Percentiles rank a stretch among this genome's conserved stretches.
Conservation (phyloP, 2,113 vertebrate genomes). For the Hiodon alosoides region DNA sequence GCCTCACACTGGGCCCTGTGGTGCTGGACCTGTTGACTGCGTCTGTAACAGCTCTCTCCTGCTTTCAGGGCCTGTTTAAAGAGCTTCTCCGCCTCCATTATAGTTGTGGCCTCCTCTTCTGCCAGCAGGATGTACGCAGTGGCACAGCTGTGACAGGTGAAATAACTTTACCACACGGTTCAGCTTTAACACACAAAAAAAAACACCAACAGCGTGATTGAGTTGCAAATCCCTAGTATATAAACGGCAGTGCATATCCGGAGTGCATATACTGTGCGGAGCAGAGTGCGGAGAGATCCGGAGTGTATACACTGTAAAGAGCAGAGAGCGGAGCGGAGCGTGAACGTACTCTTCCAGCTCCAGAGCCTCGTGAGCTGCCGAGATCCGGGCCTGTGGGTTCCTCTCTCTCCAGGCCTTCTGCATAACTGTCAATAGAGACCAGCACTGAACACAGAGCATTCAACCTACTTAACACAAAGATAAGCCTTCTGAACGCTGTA, state of each 20-base stretch:
- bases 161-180: background rate
- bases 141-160: conserved; percentile 70
- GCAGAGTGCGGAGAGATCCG: no score
- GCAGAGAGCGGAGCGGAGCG: background rate
- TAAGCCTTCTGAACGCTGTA: no score
- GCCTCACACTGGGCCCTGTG: conserved; percentile 95
- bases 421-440: conserved; percentile 77
- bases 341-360: conserved; percentile 92
- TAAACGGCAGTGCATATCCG: no score
- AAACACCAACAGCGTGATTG: no score
- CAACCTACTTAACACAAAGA: no score
- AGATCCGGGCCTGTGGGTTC: conserved; percentile 95
- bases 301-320: background rate
- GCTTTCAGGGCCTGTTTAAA: conserved; percentile 94
- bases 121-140: conserved; percentile 95
- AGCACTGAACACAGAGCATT: background rate
- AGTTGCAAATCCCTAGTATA: no score
- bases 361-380: conserved; percentile 94
- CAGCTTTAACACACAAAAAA: background rate
- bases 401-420: conserved; percentile 98
- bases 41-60: conserved; percentile 89
- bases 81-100: conserved; percentile 91
- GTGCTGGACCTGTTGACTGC: conserved; percentile 91
- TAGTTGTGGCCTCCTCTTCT: conserved; percentile 95
- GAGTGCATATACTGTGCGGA: no score